phyloP scores from a whole-genome alignment of 2,888 invertebrate genomes.

The Dryomyza anilis region DNA sequence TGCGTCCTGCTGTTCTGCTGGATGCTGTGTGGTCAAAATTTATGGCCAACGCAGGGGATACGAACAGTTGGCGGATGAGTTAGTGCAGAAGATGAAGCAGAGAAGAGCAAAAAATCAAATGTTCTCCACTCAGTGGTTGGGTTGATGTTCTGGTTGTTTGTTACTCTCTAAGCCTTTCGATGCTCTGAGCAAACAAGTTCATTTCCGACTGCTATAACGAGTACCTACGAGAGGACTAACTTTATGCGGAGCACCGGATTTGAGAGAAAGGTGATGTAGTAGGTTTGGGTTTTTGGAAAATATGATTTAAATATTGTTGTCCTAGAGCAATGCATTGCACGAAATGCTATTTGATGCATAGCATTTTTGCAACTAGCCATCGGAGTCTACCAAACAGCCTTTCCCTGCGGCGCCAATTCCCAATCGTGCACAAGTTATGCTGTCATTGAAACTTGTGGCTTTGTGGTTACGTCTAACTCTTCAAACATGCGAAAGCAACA shows the following conservation, averaged over 20 bases:
- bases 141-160: too few relatives aligned
- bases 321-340: not conserved
- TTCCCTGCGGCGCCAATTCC: too few relatives aligned
- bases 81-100: too few relatives aligned
- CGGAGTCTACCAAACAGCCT: too few relatives aligned
- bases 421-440: not conserved
- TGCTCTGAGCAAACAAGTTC: constrained; percentile 3
- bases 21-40: not conserved
- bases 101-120: too few relatives aligned
- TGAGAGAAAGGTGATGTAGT: not conserved
- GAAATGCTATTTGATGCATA: too few relatives aligned
- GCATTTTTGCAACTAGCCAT: too few relatives aligned
- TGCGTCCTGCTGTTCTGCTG: too few relatives aligned
- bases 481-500: not conserved
- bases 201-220: not conserved
- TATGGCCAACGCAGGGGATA: not conserved
- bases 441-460: constrained; percentile 2
- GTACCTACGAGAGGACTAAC: not conserved
- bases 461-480: not conserved
- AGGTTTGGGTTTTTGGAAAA: not conserved
- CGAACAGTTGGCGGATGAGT: too few relatives aligned
- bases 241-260: not conserved
- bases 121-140: too few relatives aligned
- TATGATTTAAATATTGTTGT: not conserved
- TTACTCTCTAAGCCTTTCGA: not conserved